phyloP scores from a whole-genome alignment of 2,888 invertebrate genomes.

The Coenonympha arcania region DNA sequence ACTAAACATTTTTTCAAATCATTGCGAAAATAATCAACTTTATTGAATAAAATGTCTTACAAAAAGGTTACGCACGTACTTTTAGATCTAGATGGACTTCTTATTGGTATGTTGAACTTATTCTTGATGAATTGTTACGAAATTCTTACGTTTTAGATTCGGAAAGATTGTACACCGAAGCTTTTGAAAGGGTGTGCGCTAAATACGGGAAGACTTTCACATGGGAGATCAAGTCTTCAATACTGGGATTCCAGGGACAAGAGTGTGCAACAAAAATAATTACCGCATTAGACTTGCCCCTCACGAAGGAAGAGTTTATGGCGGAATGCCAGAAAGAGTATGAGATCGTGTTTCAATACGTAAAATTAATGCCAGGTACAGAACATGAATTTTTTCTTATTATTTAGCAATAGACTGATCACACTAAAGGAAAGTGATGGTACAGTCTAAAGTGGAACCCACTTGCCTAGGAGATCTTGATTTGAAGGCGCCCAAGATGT shows the following conservation, averaged over 20 bases:
- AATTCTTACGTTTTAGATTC: conserved; percentile 77
- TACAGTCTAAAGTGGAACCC: too few relatives aligned
- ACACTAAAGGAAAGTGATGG: too few relatives aligned
- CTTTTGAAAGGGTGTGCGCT: conserved; percentile 77
- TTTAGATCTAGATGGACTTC: conserved; percentile 76
- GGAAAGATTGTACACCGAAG: conserved; percentile 82
- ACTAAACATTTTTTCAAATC: not conserved
- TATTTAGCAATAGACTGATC: too few relatives aligned
- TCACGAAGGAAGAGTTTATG: conserved; percentile 78
- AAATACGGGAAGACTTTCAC: conserved; percentile 83
- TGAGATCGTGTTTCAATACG: conserved; percentile 74
- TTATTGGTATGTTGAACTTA: conserved; percentile 56
- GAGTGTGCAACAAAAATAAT: conserved; percentile 78
- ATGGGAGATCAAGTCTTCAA: conserved; percentile 81
- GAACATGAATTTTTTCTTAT: not conserved
- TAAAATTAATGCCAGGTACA: conserved; percentile 81
- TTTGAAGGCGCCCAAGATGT: too few relatives aligned
- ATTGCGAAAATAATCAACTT: not conserved
- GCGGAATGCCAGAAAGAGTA: conserved; percentile 69
- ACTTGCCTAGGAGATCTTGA: too few relatives aligned
- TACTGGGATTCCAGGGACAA: conserved; percentile 79
- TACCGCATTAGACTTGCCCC: conserved; percentile 74
- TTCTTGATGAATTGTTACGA: not conserved
- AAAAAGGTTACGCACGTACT: conserved; percentile 74
- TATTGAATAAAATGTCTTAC: conserved; percentile 45